Evolutionary conservation across 2,113 vertebrate genomes (phyloP).

Genomic region (Ramphastos sulfuratus): DNA sequence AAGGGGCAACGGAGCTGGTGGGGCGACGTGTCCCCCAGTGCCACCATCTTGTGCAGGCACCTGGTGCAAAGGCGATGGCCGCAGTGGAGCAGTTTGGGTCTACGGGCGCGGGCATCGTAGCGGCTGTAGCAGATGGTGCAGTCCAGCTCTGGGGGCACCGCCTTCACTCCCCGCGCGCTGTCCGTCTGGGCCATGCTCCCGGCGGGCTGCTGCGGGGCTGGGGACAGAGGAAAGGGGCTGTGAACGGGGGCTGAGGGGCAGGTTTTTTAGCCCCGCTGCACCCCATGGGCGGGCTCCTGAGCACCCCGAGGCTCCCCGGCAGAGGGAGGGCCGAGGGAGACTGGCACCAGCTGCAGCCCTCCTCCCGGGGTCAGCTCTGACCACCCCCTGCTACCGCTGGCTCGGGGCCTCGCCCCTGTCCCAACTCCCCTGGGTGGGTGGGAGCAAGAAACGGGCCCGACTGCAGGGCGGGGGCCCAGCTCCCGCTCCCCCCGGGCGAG

Average conservation of each 20-base stretch:
- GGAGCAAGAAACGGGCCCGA: not conserved
- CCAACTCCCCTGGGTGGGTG: not conserved
- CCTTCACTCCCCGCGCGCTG: not conserved
- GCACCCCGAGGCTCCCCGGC: too few species aligned
- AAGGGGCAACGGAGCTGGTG: conserved; percentile 84
- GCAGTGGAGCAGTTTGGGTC: conserved; percentile 83
- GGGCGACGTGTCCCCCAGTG: conserved; percentile 68
- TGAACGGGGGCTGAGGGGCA: not conserved
- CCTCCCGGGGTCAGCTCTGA: not conserved
- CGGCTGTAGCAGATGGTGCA: conserved; percentile 89
- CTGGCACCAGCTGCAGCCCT: not conserved
- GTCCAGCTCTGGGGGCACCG: conserved; percentile 78
- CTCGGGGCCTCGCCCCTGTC: not conserved
- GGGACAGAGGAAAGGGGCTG: not conserved
- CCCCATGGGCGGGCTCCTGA: accelerated
- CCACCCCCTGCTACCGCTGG: not conserved
- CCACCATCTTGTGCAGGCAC: conserved; percentile 85
- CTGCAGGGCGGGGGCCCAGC: too few species aligned
- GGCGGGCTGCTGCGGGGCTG: not conserved
- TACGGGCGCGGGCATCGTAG: conserved; percentile 76
- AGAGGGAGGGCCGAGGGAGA: not conserved
- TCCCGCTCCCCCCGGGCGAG: not conserved
- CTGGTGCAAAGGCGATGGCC: conserved; percentile 83
- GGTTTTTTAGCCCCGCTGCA: not conserved
- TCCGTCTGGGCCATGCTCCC: conserved; percentile 66